phyloP scores from a whole-genome alignment of 2,113 vertebrate species.

The Oryzias woworae region DNA sequence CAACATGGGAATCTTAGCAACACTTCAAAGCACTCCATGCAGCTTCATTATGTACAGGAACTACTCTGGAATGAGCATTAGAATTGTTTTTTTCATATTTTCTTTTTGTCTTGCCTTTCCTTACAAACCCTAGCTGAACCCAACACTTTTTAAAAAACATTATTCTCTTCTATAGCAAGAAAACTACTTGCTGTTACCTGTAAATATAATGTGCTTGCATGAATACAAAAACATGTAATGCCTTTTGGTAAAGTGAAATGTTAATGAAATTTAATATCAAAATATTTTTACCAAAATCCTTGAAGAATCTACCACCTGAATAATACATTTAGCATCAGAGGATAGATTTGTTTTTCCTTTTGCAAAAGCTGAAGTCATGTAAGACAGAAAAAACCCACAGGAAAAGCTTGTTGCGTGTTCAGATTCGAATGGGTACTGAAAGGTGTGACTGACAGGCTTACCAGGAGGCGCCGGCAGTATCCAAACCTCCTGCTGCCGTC shows the following conservation, averaged over 20 bases:
- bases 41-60: conserved; percentile 49
- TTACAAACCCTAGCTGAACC: conserved; percentile 38
- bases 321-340: too few species aligned
- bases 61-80: conserved; percentile 56
- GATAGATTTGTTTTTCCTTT: too few species aligned
- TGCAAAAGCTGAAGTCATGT: neutral
- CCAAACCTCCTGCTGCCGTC: conserved; percentile 96
- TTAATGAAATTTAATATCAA: too few species aligned
- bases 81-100: conserved; percentile 47
- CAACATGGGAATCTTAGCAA: conserved; percentile 50
- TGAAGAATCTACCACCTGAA: too few species aligned
- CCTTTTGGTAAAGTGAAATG: neutral
- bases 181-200: too few species aligned
- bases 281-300: neutral
- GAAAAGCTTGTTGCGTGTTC: conserved; percentile 44
- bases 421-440: conserved; percentile 22
- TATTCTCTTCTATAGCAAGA: too few species aligned
- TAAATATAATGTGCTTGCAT: too few species aligned
- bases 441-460: conserved; percentile 69
- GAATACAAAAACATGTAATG: neutral
- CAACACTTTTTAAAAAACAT: too few species aligned
- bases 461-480: conserved; percentile 95
- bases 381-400: conserved; percentile 25
- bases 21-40: conserved; percentile 52
- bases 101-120: conserved; percentile 33